Conservation (phyloP, 2,888 invertebrate genomes). For the Diabrotica balteata region DNA sequence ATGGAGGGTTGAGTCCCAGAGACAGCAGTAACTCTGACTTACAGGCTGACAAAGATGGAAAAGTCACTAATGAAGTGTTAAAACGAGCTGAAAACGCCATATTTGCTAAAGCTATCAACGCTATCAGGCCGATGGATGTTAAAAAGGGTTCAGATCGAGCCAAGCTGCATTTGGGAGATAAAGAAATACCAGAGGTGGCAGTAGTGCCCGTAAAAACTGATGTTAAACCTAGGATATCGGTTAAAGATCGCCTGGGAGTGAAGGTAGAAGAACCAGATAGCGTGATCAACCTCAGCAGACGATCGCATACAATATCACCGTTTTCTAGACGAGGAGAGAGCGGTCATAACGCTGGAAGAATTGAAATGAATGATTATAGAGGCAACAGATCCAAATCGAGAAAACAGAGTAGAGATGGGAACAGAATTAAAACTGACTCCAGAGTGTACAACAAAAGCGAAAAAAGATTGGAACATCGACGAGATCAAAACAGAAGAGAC, state of each 20-base stretch:
- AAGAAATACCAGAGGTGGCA: constrained; percentile 31
- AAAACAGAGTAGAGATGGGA: constrained; percentile 42
- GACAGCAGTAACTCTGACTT: constrained; percentile 49
- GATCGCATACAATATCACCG: constrained; percentile 61
- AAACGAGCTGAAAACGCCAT: constrained; percentile 92
- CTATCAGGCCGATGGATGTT: constrained; percentile 75
- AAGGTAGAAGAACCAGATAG: constrained; percentile 71
- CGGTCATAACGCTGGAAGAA: constrained; percentile 53
- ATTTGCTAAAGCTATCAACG: constrained; percentile 86
- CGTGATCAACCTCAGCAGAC: constrained; percentile 64
- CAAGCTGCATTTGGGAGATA: constrained; percentile 69
- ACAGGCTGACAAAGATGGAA: constrained; percentile 65
- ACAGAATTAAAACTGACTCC: constrained; percentile 54
- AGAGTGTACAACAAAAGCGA: constrained; percentile 51
- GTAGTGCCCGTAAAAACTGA: constrained; percentile 31
- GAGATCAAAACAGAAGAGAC: constrained; percentile 34
- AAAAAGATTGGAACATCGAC: constrained; percentile 32
- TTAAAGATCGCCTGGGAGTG: constrained; percentile 81
- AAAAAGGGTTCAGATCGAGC: constrained; percentile 76
- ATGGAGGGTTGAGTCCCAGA: constrained; percentile 53
- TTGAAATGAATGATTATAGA: constrained; percentile 49
- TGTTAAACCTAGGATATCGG: constrained; percentile 70
- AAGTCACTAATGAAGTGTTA: constrained; percentile 85
- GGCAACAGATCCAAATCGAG: constrained; percentile 50
- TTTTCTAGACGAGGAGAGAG: constrained; percentile 59